These are phyloP conservation scores for Scrobipalpa atriplicella DNA, from an alignment of 2,888 invertebrate genomes.

Conservation along the genomic window DNA sequence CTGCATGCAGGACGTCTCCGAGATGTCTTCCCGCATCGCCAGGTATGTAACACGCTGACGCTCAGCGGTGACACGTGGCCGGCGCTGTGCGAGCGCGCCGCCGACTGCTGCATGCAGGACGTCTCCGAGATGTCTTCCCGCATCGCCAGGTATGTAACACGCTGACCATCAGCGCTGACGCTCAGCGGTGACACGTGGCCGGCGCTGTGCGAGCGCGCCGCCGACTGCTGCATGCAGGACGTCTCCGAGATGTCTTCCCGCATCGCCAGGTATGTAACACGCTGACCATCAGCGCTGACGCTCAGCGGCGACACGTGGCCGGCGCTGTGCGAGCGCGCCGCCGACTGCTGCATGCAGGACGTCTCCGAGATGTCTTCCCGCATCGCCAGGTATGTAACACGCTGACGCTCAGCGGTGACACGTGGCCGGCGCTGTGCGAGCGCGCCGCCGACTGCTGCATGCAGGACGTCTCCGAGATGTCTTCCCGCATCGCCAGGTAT, in stretches of 20 bases:
- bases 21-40: constrained; percentile 76
- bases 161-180: no score
- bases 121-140: no score
- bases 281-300: no score
- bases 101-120: no score
- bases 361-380: constrained; percentile 77
- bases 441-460: constrained; percentile 77
- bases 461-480: constrained; percentile 77
- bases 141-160: no score
- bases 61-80: no score
- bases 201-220: no score
- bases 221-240: no score
- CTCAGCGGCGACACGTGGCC: constrained; percentile 86
- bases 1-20: constrained; percentile 70
- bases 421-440: constrained; percentile 90
- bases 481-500: constrained; percentile 74
- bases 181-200: no score
- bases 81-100: no score
- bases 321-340: constrained; percentile 86
- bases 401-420: constrained; percentile 86
- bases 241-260: no score
- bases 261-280: no score
- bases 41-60: constrained; percentile 49
- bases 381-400: constrained; percentile 80
- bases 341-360: constrained; percentile 72